These are phyloP conservation scores for Cephus nigrinus DNA, from an alignment of 2,888 invertebrate genomes.

Conservation along the genomic window DNA sequence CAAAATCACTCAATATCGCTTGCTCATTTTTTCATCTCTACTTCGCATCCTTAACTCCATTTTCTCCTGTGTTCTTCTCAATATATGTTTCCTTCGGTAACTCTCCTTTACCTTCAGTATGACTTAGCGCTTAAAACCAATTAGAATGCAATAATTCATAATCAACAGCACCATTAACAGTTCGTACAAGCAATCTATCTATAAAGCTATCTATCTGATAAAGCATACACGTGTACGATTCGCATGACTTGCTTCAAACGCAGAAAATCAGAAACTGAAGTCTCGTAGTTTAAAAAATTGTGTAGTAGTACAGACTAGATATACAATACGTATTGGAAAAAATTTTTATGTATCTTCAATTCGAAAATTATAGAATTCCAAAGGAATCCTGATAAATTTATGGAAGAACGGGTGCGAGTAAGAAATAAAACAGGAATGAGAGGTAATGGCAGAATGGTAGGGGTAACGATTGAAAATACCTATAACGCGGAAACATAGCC, in stretches of 20 bases:
- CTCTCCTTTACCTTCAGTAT: neutral
- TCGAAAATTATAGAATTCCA: neutral
- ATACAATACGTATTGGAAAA: neutral
- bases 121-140: neutral
- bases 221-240: neutral
- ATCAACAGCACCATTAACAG: neutral
- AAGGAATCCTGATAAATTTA: neutral
- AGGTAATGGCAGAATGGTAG: neutral
- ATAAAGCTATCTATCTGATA: neutral
- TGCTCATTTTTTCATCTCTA: constrained; percentile 24
- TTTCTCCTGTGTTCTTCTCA: constrained; percentile 1
- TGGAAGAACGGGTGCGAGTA: neutral
- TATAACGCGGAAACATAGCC: constrained; percentile 27
- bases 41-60: constrained; percentile 4
- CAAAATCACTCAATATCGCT: constrained; percentile 12
- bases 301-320: neutral
- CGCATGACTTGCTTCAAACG: neutral
- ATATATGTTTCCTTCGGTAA: constrained; percentile 11
- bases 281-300: neutral
- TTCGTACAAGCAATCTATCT: neutral
- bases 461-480: constrained; percentile 36
- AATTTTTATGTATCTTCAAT: neutral
- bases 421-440: neutral
- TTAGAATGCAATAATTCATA: neutral
- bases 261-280: neutral